Evolutionary conservation across 1,140 invertebrate species (phyloP).

Genomic region (Drosophila pruinosa): DNA sequence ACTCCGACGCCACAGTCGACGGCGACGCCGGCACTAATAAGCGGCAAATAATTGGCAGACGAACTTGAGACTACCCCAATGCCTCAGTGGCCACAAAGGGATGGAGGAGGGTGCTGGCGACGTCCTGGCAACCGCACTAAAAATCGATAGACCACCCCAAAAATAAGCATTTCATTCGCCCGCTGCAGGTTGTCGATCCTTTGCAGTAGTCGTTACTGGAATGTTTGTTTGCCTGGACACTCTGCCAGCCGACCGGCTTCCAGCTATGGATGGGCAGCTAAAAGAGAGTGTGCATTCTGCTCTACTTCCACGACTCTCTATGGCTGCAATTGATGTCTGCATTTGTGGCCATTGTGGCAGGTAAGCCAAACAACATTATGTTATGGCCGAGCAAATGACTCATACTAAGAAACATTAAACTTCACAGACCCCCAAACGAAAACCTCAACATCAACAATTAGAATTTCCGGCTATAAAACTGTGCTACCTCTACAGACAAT

Average conservation of each 20-base stretch:
- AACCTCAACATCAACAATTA: conserved; percentile 56
- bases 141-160: conserved; percentile 67
- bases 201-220: conserved; percentile 39
- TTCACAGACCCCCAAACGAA: not conserved
- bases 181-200: conserved; percentile 76
- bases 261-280: conserved; percentile 18
- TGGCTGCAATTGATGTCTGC: conserved; percentile 27
- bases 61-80: conserved; percentile 79
- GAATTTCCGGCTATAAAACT: conserved; percentile 72
- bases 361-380: conserved; percentile 18
- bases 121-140: conserved; percentile 58
- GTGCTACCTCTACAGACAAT: conserved; percentile 18
- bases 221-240: conserved; percentile 52
- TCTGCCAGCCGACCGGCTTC: conserved; percentile 39
- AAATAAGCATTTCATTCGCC: conserved; percentile 1
- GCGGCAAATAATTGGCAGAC: conserved; percentile 80
- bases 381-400: conserved; percentile 21
- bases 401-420: conserved; percentile 19
- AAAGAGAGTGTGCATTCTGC: not conserved
- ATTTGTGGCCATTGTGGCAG: conserved; percentile 18
- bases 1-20: conserved; percentile 15
- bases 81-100: conserved; percentile 42
- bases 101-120: conserved; percentile 7
- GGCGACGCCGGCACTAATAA: conserved; percentile 58
- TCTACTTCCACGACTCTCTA: conserved; percentile 11